These are phyloP conservation scores for Ariolimax columbianus DNA, from an alignment of 2,888 invertebrate genomes.

Conservation along the genomic window DNA sequence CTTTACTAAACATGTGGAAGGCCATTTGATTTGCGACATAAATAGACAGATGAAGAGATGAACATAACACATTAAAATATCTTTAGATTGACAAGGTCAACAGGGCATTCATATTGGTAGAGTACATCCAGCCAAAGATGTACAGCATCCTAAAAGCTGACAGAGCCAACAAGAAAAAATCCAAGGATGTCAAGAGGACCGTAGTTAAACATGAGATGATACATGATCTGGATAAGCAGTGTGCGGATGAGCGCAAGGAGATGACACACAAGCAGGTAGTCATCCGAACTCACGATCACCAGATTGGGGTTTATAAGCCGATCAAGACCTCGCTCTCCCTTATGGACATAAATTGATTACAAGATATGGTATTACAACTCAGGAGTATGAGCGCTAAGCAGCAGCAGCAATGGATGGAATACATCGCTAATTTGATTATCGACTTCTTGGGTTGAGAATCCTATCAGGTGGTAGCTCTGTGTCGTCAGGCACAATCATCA, in stretches of 20 bases:
- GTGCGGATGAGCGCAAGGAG: constrained; percentile 4
- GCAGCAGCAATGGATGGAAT: neutral
- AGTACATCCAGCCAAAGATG: constrained; percentile 31
- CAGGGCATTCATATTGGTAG: no score
- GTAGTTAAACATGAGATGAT: constrained; percentile 13
- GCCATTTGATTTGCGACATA: no score
- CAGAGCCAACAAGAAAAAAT: neutral
- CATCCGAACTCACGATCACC: neutral
- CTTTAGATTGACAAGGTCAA: no score
- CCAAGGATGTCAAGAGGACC: neutral
- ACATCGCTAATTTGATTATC: no score
- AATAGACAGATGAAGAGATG: no score
- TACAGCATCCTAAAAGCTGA: neutral
- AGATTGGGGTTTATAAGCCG: neutral
- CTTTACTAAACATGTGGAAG: no score
- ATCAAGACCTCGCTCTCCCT: neutral
- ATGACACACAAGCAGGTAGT: neutral
- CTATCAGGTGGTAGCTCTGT: no score
- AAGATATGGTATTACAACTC: neutral
- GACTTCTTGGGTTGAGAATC: no score
- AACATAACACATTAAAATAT: no score
- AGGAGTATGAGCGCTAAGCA: neutral
- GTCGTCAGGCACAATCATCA: no score
- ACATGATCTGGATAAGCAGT: constrained; percentile 16
- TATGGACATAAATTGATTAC: constrained; percentile 10